Percentiles rank a stretch among this genome's conserved stretches.
These are phyloP conservation scores for Megamerina dolium DNA, from an alignment of 2,888 invertebrate genomes.

Conservation along the genomic window DNA sequence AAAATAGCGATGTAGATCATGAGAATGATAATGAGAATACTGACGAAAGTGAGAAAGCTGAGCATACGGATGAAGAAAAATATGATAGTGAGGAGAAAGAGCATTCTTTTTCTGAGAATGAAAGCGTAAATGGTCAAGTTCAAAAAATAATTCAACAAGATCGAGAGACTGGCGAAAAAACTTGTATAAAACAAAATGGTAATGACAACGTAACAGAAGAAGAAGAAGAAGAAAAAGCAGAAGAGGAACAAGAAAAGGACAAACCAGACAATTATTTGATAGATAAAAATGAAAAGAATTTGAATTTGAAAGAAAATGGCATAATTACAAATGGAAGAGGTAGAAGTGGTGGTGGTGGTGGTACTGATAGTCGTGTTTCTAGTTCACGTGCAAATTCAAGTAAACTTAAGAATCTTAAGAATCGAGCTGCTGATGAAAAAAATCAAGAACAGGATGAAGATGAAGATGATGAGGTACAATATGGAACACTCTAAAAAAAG, in stretches of 20 bases:
- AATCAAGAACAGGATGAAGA: conserved; percentile 28
- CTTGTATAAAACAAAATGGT: neutral
- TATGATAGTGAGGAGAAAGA: no score
- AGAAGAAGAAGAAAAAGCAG: conserved; percentile 5
- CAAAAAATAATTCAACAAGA: conserved; percentile 10
- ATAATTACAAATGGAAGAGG: no score
- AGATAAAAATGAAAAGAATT: conserved; percentile 1
- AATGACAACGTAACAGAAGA: no score
- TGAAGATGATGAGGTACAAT: conserved; percentile 49
- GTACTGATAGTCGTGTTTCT: no score
- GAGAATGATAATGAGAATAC: neutral
- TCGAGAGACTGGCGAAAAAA: conserved; percentile 3
- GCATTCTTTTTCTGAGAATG: no score
- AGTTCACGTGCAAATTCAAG: no score
- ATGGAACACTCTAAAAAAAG: conserved; percentile 42
- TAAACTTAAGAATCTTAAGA: no score
- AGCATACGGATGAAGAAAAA: conserved; percentile 7
- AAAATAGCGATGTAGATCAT: conserved; percentile 7
- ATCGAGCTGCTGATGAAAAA: conserved; percentile 12
- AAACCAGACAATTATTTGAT: neutral
- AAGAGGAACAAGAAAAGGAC: conserved; percentile 7
- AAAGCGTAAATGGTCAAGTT: conserved; percentile 6
- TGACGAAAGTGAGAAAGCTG: neutral
- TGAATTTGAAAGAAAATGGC: conserved; percentile 4
- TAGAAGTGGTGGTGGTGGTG: no score